Conservation (phyloP, 1,140 invertebrate species). For the Fopius arisanus region DNA sequence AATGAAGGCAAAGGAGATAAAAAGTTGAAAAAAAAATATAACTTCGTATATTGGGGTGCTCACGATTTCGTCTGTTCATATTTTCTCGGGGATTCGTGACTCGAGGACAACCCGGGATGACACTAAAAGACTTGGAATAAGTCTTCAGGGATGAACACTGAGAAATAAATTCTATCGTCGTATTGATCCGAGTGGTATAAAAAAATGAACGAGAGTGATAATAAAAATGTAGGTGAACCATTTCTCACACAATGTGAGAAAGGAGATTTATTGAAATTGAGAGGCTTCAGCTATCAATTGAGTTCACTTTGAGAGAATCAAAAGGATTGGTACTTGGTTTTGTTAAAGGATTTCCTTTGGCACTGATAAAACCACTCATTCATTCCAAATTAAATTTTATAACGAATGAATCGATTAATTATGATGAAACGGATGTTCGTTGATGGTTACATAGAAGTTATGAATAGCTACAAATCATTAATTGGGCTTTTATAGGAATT, state of each 20-base stretch:
- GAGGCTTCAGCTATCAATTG: neutral
- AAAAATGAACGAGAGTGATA: neutral
- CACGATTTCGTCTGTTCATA: slow-evolving; percentile 22
- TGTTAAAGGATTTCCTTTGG: too few relatives aligned
- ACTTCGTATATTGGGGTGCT: neutral
- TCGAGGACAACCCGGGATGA: slow-evolving; percentile 19
- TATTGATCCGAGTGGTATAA: neutral
- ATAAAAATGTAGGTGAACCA: slow-evolving; percentile 12
- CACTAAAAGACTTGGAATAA: slow-evolving; percentile 34
- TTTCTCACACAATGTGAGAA: too few relatives aligned
- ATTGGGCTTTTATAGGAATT: too few relatives aligned
- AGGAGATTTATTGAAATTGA: neutral
- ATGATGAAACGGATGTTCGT: too few relatives aligned
- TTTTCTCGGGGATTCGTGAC: slow-evolving; percentile 9
- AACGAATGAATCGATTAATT: too few relatives aligned
- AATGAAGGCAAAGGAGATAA: neutral
- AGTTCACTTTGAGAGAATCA: too few relatives aligned
- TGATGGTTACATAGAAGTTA: too few relatives aligned
- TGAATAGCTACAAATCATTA: too few relatives aligned
- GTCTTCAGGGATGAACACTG: slow-evolving; percentile 17
- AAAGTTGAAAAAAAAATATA: neutral
- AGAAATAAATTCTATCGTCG: neutral
- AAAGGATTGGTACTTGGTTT: too few relatives aligned
- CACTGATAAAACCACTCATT: too few relatives aligned
- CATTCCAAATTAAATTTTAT: too few relatives aligned